A percentile compares a stretch with the other conserved stretches of the same genome.
phyloP scores from a whole-genome alignment of 2,797 vertebrate genomes.

The Tapirus indicus region DNA sequence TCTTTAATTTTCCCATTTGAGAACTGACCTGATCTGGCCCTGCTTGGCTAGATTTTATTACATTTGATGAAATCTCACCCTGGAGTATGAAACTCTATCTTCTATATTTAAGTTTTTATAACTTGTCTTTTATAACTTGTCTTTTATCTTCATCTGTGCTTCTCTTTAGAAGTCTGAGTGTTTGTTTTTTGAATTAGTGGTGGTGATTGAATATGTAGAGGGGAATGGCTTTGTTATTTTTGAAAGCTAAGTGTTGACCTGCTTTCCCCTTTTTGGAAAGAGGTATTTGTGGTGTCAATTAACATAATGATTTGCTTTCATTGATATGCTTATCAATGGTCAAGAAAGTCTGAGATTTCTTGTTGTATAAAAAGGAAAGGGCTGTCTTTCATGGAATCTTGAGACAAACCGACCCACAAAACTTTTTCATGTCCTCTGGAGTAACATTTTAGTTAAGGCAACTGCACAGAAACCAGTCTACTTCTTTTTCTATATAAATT shows the following conservation, averaged over 20 bases:
- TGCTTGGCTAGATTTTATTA: slow-evolving; percentile 65
- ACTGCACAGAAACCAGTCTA: neutral
- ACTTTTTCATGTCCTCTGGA: neutral
- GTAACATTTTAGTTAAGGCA: slow-evolving; percentile 3
- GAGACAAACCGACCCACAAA: neutral
- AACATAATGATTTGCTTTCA: slow-evolving; percentile 37
- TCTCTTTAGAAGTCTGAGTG: slow-evolving; percentile 40
- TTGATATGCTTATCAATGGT: neutral
- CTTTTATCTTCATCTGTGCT: slow-evolving; percentile 65
- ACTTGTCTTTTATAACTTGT: slow-evolving; percentile 36
- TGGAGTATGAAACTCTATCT: slow-evolving; percentile 48
- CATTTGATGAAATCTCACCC: slow-evolving; percentile 60
- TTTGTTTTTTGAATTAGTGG: slow-evolving; percentile 53
- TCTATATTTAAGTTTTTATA: slow-evolving; percentile 69
- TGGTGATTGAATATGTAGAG: neutral
- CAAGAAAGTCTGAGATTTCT: slow-evolving; percentile 1
- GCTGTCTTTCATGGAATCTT: slow-evolving; percentile 20
- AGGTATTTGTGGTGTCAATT: neutral
- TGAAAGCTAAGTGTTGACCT: slow-evolving; percentile 45
- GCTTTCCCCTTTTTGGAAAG: neutral
- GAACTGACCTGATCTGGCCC: slow-evolving; percentile 52
- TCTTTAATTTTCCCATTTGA: slow-evolving; percentile 72
- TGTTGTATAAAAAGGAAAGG: neutral
- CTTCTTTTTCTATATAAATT: neutral
- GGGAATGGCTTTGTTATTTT: slow-evolving; percentile 38